Percentiles rank a stretch among this genome's conserved stretches.
Conservation (phyloP, 2,113 vertebrate genomes). For the Corythornis cristatus region DNA sequence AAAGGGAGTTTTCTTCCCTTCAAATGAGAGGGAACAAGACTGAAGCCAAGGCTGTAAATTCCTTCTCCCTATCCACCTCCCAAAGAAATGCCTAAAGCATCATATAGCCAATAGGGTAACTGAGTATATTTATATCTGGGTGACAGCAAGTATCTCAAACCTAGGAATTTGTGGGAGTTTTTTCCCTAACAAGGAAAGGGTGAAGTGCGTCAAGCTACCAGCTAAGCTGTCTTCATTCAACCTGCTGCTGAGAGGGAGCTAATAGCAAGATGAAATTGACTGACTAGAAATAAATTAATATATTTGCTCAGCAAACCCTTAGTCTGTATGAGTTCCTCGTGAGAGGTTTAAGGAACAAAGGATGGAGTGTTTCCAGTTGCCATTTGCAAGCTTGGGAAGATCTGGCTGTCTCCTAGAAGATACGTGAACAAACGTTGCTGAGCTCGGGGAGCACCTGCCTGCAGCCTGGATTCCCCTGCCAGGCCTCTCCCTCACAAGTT, state of each 20-base stretch:
- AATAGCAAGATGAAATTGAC: neutral
- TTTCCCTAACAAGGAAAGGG: neutral
- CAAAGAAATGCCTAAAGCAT: neutral
- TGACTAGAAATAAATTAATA: neutral
- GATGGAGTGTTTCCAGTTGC: neutral
- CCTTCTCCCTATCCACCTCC: neutral
- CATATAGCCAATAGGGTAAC: neutral
- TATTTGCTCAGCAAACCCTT: constrained; percentile 3
- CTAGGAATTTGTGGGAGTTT: neutral
- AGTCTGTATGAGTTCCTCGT: neutral
- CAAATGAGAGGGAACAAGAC: neutral
- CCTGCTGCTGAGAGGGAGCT: neutral
- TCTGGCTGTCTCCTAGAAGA: neutral
- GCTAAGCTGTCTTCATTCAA: neutral
- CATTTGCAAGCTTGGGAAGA: neutral
- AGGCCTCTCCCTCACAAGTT: neutral
- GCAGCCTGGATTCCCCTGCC: neutral
- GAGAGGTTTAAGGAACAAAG: constrained; percentile 1
- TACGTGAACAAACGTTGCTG: neutral
- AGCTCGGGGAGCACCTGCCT: neutral
- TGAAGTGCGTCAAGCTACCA: neutral
- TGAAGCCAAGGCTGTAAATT: neutral
- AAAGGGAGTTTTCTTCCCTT: neutral
- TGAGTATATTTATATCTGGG: neutral
- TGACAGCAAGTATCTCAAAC: neutral